Evolutionary conservation across 2,888 invertebrate species (phyloP), one percentile per base, ranked within the genome.

Genomic region (Eupeodes luniger): DNA sequence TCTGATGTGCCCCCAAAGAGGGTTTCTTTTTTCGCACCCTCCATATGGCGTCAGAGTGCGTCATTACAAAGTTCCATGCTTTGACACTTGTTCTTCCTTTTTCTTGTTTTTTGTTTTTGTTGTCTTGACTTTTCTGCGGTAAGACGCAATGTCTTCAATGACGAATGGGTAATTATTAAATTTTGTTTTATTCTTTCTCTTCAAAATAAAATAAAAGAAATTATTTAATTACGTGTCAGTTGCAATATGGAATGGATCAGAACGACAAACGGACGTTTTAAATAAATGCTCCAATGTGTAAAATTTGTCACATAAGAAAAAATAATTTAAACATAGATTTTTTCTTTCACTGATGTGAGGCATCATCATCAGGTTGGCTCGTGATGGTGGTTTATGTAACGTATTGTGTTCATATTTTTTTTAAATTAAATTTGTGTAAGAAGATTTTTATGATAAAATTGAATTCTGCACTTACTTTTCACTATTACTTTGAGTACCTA

Each of bases 31-130:
- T 59, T 16, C 12, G 12, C 36, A 47, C 14, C 14, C 49, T 72
- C 11, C 5, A n/a, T 27, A 27, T 72, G 77, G 83, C 80, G 76
- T 83, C 83, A 83, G 66, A 83, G 64, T 83, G 72, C 79, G 80
- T 75, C 76, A 66, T 75, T 75, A 70, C 69, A 70, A 69, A 36
- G 72, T 59, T 81, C 59, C 83, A 83, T 80, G 80, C 83, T 64
- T 80, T 74, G 80, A 84, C 87, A 87, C 87, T 87, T 87, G 87
- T 80, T 87, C 40, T 47, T 34, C 34, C 47, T 72, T 66, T 27
- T 27, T 27, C 27, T 27, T 64, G 76, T 36, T 53, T 44, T 69
- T 80, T 36, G 34, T n/a, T 61, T 74, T 49, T 27, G 40, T 19
- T 75, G 11, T 64, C 44, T 27, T 27, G 27, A 27, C 34, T 12